A percentile compares a stretch with the other conserved stretches of the same genome.
These are phyloP conservation scores for Tautogolabrus adspersus DNA, from an alignment of 2,113 vertebrate genomes.

Conservation along the genomic window DNA sequence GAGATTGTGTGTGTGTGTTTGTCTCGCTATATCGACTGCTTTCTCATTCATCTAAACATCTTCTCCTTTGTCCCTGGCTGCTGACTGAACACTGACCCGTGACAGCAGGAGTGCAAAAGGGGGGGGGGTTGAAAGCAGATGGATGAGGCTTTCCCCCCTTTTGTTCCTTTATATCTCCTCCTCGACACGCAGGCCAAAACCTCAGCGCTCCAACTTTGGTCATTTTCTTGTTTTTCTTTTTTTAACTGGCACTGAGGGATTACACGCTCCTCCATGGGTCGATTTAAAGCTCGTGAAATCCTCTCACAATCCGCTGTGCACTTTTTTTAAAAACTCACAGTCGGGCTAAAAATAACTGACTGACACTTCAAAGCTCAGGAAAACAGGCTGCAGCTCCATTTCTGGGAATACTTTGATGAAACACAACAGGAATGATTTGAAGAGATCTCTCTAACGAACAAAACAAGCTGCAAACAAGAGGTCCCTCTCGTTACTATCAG, in stretches of 20 bases:
- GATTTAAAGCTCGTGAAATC: neutral
- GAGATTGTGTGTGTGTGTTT: slow-evolving; percentile 41
- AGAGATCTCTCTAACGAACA: neutral
- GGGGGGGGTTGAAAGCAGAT: slow-evolving; percentile 12
- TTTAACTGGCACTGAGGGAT: slow-evolving; percentile 6
- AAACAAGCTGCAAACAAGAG: too few relatives aligned
- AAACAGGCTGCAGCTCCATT: neutral
- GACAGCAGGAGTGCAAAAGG: slow-evolving; percentile 38
- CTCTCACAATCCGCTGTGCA: slow-evolving; percentile 12
- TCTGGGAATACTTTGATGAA: neutral
- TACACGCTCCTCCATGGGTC: neutral
- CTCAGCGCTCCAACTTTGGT: slow-evolving; percentile 8
- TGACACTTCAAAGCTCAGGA: neutral
- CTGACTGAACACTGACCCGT: slow-evolving; percentile 66
- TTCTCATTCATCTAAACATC: slow-evolving; percentile 53
- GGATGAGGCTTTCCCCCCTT: slow-evolving; percentile 15
- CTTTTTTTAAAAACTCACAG: neutral
- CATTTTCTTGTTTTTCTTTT: neutral
- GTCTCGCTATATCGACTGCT: slow-evolving; percentile 31
- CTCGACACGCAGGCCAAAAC: too few relatives aligned
- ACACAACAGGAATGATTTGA: neutral
- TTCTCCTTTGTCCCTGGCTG: slow-evolving; percentile 61
- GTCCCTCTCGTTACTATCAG: too few relatives aligned
- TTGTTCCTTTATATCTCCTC: slow-evolving; percentile 13
- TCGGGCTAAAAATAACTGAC: slow-evolving; percentile 18